Percentiles rank a stretch among this genome's conserved stretches.
Evolutionary conservation across 2,113 vertebrate genomes (phyloP).

Genomic region (Lathamus discolor): DNA sequence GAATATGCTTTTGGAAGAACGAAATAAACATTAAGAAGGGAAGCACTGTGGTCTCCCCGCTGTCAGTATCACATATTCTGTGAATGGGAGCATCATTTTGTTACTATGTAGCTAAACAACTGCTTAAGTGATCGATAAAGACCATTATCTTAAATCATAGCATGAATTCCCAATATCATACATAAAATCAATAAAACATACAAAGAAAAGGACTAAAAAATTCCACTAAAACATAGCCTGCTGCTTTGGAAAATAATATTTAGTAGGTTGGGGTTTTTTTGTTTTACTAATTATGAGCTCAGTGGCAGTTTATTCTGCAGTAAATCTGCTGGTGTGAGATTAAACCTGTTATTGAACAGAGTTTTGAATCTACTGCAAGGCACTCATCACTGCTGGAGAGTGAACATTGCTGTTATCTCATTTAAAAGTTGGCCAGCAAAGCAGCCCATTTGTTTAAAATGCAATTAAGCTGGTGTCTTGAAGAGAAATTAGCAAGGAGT

Average conservation of each 20-base stretch:
- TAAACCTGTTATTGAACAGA: constrained; percentile 88
- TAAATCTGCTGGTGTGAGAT: constrained; percentile 89
- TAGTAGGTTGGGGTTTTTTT: constrained; percentile 77
- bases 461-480: constrained; percentile 92
- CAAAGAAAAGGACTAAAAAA: constrained; percentile 84
- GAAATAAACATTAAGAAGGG: constrained; percentile 73
- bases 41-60: constrained; percentile 74
- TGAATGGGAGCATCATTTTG: constrained; percentile 90
- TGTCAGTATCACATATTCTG: constrained; percentile 83
- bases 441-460: constrained; percentile 94
- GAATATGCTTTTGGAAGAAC: constrained; percentile 64
- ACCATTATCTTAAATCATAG: constrained; percentile 97
- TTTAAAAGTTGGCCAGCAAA: constrained; percentile 92
- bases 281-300: constrained; percentile 87
- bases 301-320: constrained; percentile 85
- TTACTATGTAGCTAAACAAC: constrained; percentile 92
- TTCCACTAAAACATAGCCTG: constrained; percentile 91
- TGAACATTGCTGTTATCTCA: constrained; percentile 88
- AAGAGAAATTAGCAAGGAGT: constrained; percentile 91
- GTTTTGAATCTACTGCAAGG: constrained; percentile 88
- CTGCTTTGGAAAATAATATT: constrained; percentile 92
- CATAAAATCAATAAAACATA: constrained; percentile 93
- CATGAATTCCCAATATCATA: constrained; percentile 92
- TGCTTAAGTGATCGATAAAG: constrained; percentile 96
- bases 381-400: constrained; percentile 91